Percentiles rank a stretch among this genome's conserved stretches.
Conservation (phyloP, 2,888 invertebrate genomes). For the Oxyteleia sp. region DNA sequence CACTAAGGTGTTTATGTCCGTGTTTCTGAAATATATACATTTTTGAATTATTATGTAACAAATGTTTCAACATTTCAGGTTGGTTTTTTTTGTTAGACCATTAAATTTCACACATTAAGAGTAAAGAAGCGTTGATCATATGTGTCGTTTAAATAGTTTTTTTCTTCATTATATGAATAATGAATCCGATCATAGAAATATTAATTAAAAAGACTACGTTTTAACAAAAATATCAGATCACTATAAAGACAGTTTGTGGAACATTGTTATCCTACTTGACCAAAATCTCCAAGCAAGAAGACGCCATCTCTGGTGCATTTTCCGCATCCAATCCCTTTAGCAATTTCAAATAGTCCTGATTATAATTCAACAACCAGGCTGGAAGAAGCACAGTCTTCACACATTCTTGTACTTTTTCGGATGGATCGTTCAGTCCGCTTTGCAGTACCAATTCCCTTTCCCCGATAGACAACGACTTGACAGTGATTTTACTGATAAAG, state of each 20-base stretch:
- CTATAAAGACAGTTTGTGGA: no score
- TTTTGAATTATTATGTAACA: no score
- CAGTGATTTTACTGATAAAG: conserved; percentile 88
- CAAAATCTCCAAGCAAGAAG: conserved; percentile 88
- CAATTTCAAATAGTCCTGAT: conserved; percentile 91
- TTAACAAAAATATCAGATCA: no score
- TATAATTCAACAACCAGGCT: conserved; percentile 92
- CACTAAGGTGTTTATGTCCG: conserved; percentile 85
- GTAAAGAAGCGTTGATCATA: no score
- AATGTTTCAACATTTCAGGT: no score
- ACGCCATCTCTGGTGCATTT: conserved; percentile 89
- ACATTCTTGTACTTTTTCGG: conserved; percentile 88
- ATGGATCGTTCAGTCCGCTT: conserved; percentile 90
- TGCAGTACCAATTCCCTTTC: conserved; percentile 90
- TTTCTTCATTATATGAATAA: no score
- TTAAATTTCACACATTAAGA: no score
- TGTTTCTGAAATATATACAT: conserved; percentile 35
- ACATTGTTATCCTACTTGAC: no score
- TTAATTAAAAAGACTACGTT: no score
- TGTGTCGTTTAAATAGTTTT: no score
- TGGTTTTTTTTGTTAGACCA: no score
- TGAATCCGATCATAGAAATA: no score
- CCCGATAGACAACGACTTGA: conserved; percentile 90
- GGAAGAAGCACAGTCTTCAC: conserved; percentile 90
- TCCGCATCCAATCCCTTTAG: conserved; percentile 93